Evolutionary conservation across 2,113 vertebrate genomes (phyloP).

Genomic region (Redunca redunca): DNA sequence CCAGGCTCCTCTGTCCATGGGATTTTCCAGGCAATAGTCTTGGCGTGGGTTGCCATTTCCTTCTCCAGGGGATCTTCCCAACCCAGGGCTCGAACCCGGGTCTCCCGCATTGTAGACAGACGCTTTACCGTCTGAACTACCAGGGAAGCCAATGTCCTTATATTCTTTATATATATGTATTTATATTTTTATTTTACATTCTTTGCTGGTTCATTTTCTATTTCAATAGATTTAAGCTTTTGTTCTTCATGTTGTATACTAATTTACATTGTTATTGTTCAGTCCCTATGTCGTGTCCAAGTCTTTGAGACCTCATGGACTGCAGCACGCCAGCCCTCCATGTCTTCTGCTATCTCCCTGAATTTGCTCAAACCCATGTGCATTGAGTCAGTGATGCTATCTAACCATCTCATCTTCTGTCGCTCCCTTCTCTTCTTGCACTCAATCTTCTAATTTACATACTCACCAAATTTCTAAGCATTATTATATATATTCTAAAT

Average conservation of each 20-base stretch:
- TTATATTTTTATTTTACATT: not conserved
- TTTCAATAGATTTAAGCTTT: not conserved
- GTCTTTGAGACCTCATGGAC: not conserved
- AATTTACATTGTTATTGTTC: not conserved
- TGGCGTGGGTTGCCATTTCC: no score
- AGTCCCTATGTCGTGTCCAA: not conserved
- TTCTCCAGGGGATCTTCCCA: no score
- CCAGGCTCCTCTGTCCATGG: no score
- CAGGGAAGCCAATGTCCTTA: not conserved
- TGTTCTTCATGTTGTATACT: not conserved
- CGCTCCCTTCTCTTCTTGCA: not conserved
- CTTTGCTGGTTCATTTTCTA: not conserved
- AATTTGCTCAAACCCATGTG: not conserved
- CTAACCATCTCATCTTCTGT: not conserved
- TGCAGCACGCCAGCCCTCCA: accelerated
- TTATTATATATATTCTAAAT: not conserved
- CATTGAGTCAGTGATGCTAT: not conserved
- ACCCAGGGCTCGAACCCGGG: accelerated
- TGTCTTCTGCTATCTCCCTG: not conserved
- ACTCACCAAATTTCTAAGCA: not conserved
- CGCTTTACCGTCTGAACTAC: no score
- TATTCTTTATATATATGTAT: not conserved
- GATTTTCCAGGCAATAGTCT: no score
- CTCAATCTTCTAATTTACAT: not conserved
- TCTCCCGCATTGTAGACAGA: no score